Evolutionary conservation across 2,888 invertebrate species (phyloP).

Genomic region (Platycheirus rosarum): DNA sequence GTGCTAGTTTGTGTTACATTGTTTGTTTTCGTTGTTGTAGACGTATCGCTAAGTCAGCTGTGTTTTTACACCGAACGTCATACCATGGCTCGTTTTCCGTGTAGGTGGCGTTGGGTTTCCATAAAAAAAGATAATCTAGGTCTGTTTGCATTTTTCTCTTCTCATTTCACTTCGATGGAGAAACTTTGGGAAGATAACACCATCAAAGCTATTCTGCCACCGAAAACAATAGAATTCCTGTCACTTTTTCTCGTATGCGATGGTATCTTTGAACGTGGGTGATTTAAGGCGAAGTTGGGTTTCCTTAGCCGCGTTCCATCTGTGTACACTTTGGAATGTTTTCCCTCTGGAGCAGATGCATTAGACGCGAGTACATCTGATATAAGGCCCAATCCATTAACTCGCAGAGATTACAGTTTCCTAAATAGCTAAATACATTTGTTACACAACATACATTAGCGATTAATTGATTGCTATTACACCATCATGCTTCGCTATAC

Average conservation of each 20-base stretch:
- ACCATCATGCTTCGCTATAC: background rate
- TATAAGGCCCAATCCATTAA: constrained; percentile 1
- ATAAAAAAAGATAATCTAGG: constrained; percentile 19
- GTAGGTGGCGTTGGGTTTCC: constrained; percentile 59
- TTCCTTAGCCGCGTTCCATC: too few species aligned
- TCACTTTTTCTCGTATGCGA: constrained; percentile 10
- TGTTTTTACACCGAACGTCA: background rate
- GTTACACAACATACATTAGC: constrained; percentile 41
- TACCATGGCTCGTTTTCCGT: constrained; percentile 32
- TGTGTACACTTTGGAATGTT: too few species aligned
- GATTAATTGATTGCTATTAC: constrained; percentile 53
- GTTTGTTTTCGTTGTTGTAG: constrained; percentile 42
- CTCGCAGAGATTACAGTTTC: background rate
- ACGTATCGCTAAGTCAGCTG: too few species aligned
- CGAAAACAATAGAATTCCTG: constrained; percentile 40
- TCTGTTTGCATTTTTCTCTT: constrained; percentile 7
- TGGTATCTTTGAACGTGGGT: constrained; percentile 1
- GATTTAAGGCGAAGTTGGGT: too few species aligned
- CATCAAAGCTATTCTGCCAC: constrained; percentile 33
- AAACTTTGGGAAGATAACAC: constrained; percentile 49
- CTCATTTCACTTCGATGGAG: background rate
- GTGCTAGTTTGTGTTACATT: constrained; percentile 44
- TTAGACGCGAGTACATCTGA: constrained; percentile 14
- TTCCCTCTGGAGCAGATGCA: constrained; percentile 14
- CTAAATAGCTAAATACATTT: constrained; percentile 20